A percentile compares a stretch with the other conserved stretches of the same genome.
These are phyloP conservation scores for Cephalopholis sonnerati DNA, from an alignment of 2,113 vertebrate species.

Conservation along the genomic window DNA sequence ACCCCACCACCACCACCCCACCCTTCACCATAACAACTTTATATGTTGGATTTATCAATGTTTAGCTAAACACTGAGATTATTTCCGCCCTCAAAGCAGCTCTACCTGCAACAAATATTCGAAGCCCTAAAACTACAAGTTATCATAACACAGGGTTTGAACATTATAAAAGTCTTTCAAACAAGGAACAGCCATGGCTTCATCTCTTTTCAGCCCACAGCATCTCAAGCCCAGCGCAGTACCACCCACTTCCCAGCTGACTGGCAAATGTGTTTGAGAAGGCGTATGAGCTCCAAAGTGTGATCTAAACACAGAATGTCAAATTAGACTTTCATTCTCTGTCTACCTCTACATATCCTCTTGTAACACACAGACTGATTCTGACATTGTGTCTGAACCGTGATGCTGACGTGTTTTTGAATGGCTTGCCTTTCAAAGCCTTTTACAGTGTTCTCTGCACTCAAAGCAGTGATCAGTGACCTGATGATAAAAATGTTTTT, in stretches of 20 bases:
- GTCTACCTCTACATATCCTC: not conserved
- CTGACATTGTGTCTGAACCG: constrained; percentile 2
- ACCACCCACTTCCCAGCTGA: constrained; percentile 71
- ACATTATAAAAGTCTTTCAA: constrained; percentile 19
- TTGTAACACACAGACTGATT: not conserved
- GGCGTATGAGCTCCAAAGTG: constrained; percentile 26
- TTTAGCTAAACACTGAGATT: not conserved
- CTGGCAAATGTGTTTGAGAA: constrained; percentile 50
- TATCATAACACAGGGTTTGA: not conserved
- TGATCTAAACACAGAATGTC: constrained; percentile 44
- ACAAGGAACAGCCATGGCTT: constrained; percentile 33
- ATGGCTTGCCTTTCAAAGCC: constrained; percentile 6
- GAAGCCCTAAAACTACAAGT: not conserved
- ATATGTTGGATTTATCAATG: too few relatives aligned
- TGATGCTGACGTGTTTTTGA: not conserved
- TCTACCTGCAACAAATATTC: not conserved
- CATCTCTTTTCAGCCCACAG: constrained; percentile 48
- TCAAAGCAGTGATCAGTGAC: not conserved
- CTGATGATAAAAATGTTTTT: not conserved
- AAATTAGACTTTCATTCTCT: constrained; percentile 38
- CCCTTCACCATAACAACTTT: too few relatives aligned
- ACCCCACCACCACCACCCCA: too few relatives aligned
- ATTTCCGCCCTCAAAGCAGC: not conserved
- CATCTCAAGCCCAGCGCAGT: constrained; percentile 34
- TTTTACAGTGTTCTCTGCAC: not conserved